Conservation (phyloP, 2,888 invertebrate genomes). For the Brenthis daphne region DNA sequence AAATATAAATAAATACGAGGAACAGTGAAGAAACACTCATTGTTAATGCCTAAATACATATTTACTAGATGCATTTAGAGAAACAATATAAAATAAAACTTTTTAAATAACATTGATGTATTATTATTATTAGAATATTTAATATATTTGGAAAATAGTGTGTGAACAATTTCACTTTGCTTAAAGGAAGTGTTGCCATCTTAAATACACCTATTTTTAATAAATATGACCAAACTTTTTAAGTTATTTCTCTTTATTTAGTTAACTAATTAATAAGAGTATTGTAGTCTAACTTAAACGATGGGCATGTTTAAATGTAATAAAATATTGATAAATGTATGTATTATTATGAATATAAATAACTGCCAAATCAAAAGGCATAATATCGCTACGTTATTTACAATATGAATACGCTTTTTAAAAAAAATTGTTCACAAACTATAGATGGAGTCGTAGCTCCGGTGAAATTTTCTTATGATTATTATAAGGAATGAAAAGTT, state of each 20-base stretch:
- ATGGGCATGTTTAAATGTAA: no score
- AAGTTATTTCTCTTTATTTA: no score
- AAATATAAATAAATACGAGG: slow-evolving; percentile 3
- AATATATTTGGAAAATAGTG: slow-evolving; percentile 40
- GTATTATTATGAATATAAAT: no score
- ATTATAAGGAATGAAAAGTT: slow-evolving; percentile 66
- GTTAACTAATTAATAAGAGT: no score
- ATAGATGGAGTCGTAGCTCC: slow-evolving; percentile 48
- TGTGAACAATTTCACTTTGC: slow-evolving; percentile 43
- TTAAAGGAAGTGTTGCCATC: slow-evolving; percentile 4
- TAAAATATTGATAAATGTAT: no score
- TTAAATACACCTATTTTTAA: not conserved
- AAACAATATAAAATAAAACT: slow-evolving; percentile 32
- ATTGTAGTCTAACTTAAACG: no score
- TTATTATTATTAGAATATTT: slow-evolving; percentile 45
- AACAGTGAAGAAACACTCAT: slow-evolving; percentile 37
- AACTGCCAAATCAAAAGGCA: no score
- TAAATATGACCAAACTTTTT: not conserved
- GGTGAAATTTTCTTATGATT: slow-evolving; percentile 78
- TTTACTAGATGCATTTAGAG: slow-evolving; percentile 40
- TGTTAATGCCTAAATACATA: slow-evolving; percentile 46
- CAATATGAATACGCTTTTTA: not conserved
- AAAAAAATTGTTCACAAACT: slow-evolving; percentile 48
- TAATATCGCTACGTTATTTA: not conserved
- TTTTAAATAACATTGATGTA: slow-evolving; percentile 46